Evolutionary conservation across 2,797 vertebrate species (phyloP).

Genomic region (Glyptemys insculpta): DNA sequence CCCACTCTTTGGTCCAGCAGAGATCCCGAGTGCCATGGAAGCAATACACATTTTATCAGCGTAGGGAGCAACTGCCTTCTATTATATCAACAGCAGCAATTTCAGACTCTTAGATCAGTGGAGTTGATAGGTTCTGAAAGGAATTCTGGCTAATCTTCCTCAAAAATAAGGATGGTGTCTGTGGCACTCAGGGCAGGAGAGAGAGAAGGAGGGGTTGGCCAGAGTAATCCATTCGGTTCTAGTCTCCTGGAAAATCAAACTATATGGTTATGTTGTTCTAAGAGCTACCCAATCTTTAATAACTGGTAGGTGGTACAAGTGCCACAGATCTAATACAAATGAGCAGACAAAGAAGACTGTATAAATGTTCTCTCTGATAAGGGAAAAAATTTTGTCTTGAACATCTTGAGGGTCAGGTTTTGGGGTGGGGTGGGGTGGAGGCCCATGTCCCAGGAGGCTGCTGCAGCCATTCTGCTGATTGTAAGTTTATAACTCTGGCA

Average conservation of each 20-base stretch:
- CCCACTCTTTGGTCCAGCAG: neutral
- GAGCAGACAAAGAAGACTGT: neutral
- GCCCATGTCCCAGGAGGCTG: fast-evolving
- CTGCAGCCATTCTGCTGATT: neutral
- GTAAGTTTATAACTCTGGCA: neutral
- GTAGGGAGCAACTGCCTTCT: neutral
- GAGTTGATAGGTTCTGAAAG: neutral
- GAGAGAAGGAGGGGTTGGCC: neutral
- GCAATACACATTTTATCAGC: neutral
- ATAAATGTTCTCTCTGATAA: neutral
- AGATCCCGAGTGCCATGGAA: neutral
- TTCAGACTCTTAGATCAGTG: neutral
- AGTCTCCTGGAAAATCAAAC: neutral
- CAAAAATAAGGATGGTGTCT: neutral
- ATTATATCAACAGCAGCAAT: neutral
- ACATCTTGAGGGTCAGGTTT: neutral
- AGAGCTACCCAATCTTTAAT: neutral
- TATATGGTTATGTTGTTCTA: neutral
- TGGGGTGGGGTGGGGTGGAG: fast-evolving
- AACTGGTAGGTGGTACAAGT: neutral
- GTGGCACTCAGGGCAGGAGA: neutral
- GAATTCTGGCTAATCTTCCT: neutral
- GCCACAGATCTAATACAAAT: neutral
- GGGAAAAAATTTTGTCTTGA: neutral
- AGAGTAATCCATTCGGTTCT: neutral